A percentile compares a stretch with the other conserved stretches of the same genome.
These are phyloP conservation scores for Caenorhabditis wallacei DNA, from an alignment of 2,888 invertebrate genomes.

Conservation along the genomic window DNA sequence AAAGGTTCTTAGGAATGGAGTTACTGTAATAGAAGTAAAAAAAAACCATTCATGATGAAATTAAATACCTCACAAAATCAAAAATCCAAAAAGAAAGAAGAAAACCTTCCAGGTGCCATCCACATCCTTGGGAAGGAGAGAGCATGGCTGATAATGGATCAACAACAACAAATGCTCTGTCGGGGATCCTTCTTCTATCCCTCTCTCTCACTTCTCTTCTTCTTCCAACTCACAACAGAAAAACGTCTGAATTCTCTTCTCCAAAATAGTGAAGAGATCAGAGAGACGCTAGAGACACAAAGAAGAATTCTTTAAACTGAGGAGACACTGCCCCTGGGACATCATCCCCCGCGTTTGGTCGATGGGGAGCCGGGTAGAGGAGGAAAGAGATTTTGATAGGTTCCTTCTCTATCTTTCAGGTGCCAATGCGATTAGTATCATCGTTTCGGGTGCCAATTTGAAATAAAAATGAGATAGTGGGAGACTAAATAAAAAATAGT, in stretches of 20 bases:
- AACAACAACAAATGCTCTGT: conserved; percentile 62
- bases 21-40: too few species aligned
- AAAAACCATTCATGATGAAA: too few species aligned
- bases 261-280: conserved; percentile 19
- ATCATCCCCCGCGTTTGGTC: conserved; percentile 61
- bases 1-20: too few species aligned
- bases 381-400: conserved; percentile 20
- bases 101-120: background rate
- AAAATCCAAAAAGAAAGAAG: conserved; percentile 28
- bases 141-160: conserved; percentile 58
- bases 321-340: too few species aligned
- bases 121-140: background rate
- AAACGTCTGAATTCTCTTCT: conserved; percentile 49
- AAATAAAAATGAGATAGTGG: conserved; percentile 8
- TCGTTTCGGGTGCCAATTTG: conserved; percentile 12
- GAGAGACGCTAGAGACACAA: conserved; percentile 40
- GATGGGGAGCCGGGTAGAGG: conserved; percentile 11
- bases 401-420: background rate
- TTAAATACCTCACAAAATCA: too few species aligned
- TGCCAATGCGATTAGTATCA: conserved; percentile 35
- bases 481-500: conserved; percentile 9
- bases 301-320: conserved; percentile 59
- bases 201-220: conserved; percentile 9
- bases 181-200: background rate
- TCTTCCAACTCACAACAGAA: conserved; percentile 23